Percentiles rank a stretch among this genome's conserved stretches.
Evolutionary conservation across 2,797 vertebrate species (phyloP).

Genomic region (Sebastes flavidus): DNA sequence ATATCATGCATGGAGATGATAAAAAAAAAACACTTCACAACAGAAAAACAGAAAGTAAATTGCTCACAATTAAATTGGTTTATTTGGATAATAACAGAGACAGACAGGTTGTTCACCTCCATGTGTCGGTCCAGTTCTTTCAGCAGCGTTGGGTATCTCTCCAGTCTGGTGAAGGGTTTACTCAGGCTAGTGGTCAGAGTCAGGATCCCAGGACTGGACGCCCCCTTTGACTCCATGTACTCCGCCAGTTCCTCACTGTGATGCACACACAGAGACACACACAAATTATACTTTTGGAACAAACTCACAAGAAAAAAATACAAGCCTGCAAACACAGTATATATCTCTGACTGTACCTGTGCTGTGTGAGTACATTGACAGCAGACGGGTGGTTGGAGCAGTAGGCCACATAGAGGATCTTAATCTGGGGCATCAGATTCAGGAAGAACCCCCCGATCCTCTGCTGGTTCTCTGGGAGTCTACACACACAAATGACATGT

Average conservation of each 20-base stretch:
- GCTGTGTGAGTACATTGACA: constrained; percentile 92
- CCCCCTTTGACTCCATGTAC: constrained; percentile 95
- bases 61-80: not conserved
- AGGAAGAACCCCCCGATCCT: constrained; percentile 95
- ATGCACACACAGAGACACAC: not conserved
- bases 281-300: not conserved
- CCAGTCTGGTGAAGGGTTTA: constrained; percentile 96
- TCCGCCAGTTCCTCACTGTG: constrained; percentile 91
- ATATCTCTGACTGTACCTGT: constrained; percentile 82
- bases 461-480: constrained; percentile 94
- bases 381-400: constrained; percentile 97
- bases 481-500: constrained; percentile 52
- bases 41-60: not conserved
- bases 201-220: constrained; percentile 90
- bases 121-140: constrained; percentile 87
- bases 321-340: not conserved
- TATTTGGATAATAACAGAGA: not conserved
- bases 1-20: not conserved
- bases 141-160: constrained; percentile 92
- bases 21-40: too few species aligned
- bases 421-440: constrained; percentile 91
- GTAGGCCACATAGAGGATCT: constrained; percentile 89
- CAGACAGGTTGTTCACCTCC: constrained; percentile 60
- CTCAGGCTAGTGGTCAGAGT: constrained; percentile 95
- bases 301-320: not conserved